phyloP scores from a whole-genome alignment of 2,888 invertebrate species.

The Cephus rjabovi region DNA sequence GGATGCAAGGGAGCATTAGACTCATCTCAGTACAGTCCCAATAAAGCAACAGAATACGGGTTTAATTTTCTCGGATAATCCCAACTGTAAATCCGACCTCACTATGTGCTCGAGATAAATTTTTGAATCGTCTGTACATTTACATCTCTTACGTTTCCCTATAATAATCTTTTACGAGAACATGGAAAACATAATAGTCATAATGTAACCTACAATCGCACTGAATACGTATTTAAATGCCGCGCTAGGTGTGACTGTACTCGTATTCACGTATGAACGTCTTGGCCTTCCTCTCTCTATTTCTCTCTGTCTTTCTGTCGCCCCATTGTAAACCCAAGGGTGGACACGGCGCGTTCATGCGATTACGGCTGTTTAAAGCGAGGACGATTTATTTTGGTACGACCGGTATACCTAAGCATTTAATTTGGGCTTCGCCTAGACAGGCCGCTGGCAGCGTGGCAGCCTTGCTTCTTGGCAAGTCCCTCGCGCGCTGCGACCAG shows the following conservation, averaged over 20 bases:
- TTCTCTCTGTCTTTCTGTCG: not conserved
- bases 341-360: slow-evolving; percentile 13
- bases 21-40: not conserved
- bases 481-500: not conserved
- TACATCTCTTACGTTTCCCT: not conserved
- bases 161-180: not conserved
- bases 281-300: no score
- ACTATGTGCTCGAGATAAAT: not conserved
- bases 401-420: slow-evolving; percentile 48
- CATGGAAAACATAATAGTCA: not conserved
- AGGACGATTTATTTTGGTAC: slow-evolving; percentile 49
- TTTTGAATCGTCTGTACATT: not conserved
- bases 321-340: not conserved
- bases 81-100: not conserved
- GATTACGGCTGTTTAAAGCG: slow-evolving; percentile 28
- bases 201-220: not conserved
- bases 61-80: not conserved
- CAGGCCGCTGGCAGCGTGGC: slow-evolving; percentile 32
- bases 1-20: not conserved
- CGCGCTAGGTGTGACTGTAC: not conserved
- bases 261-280: not conserved
- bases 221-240: not conserved
- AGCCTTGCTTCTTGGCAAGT: slow-evolving; percentile 29
- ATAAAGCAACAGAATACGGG: not conserved
- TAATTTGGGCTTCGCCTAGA: slow-evolving; percentile 49